phyloP scores from a whole-genome alignment of 2,113 vertebrate species.

The Hyperoodon ampullatus region DNA sequence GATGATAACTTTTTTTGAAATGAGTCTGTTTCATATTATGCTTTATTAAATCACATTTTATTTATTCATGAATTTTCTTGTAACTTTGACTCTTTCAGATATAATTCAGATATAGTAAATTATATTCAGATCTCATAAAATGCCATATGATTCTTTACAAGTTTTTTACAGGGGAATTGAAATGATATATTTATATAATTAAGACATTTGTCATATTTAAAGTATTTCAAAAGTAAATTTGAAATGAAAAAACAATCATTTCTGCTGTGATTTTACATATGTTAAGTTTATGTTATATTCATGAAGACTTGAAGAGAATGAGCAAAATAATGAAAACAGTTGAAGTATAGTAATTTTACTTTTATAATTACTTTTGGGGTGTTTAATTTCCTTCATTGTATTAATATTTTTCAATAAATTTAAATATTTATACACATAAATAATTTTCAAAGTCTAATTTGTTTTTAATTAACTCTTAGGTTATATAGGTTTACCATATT shows the following conservation, averaged over 20 bases:
- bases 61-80: background rate
- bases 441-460: background rate
- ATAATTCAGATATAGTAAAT: background rate
- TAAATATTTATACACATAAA: background rate
- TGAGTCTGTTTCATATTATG: slow-evolving; percentile 1
- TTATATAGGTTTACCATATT: background rate
- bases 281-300: background rate
- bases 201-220: background rate
- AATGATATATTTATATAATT: slow-evolving; percentile 20
- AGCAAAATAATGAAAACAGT: background rate
- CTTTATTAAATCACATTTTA: slow-evolving; percentile 33
- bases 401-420: slow-evolving; percentile 24
- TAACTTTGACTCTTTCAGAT: background rate
- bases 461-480: background rate
- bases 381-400: background rate
- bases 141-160: background rate
- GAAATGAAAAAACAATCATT: background rate
- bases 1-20: slow-evolving; percentile 32
- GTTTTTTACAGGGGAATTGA: slow-evolving; percentile 4
- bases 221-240: slow-evolving; percentile 30
- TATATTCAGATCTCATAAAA: slow-evolving; percentile 1
- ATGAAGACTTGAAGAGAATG: background rate
- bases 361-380: background rate
- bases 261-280: slow-evolving; percentile 2
- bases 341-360: background rate